Percentiles rank a stretch among this genome's conserved stretches.
Conservation (phyloP, 2,797 vertebrate species). For the Poecilia gillii region DNA sequence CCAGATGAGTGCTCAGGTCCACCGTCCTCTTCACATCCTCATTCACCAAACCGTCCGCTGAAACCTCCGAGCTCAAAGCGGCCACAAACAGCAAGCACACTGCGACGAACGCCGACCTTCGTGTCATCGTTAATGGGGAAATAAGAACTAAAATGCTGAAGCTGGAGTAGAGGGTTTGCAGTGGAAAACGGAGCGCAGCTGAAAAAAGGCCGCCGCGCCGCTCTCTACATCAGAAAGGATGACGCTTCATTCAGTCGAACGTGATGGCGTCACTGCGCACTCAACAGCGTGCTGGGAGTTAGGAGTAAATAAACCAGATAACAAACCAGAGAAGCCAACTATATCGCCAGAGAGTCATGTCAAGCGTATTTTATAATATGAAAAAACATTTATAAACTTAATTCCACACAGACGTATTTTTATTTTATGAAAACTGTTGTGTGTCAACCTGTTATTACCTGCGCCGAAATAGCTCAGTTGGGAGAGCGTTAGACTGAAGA, state of each 20-base stretch:
- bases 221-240: slow-evolving; percentile 76
- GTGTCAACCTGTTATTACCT: accelerated
- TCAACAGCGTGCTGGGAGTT: slow-evolving; percentile 7
- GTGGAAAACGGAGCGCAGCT: slow-evolving; percentile 51
- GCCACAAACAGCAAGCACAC: slow-evolving; percentile 62
- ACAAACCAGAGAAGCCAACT: no score
- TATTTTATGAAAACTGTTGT: not conserved
- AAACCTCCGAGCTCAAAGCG: slow-evolving; percentile 44
- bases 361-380: not conserved
- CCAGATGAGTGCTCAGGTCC: slow-evolving; percentile 92
- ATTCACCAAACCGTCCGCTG: slow-evolving; percentile 82
- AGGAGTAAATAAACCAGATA: not conserved
- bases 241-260: slow-evolving; percentile 79
- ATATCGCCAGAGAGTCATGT: not conserved
- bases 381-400: not conserved
- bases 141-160: not conserved
- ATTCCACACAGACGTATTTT: accelerated
- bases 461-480: slow-evolving; percentile 78
- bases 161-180: not conserved
- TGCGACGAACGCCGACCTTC: slow-evolving; percentile 33
- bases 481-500: slow-evolving; percentile 78
- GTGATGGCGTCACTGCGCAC: slow-evolving; percentile 55
- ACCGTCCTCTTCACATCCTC: slow-evolving; percentile 93
- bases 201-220: slow-evolving; percentile 72
- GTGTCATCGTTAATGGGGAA: slow-evolving; percentile 72